Evolutionary conservation across 2,888 invertebrate species (phyloP).

Genomic region (Orchesella flavescens): DNA sequence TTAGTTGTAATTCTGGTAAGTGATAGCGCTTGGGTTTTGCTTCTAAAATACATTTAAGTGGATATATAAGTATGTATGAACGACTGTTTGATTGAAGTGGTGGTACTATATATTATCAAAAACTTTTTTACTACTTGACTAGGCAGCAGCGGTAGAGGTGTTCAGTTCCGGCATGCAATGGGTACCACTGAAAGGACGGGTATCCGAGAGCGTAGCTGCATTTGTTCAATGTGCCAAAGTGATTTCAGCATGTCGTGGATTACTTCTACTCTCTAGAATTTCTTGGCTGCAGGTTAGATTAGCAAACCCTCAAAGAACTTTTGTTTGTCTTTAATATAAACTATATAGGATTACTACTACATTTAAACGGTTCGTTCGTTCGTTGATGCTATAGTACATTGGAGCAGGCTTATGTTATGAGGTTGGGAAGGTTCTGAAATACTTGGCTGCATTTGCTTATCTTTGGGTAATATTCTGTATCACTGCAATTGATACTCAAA

Average conservation of each 20-base stretch:
- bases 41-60: no score
- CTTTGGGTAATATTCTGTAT: slow-evolving; percentile 45
- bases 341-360: no score
- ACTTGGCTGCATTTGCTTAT: slow-evolving; percentile 32
- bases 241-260: slow-evolving; percentile 44
- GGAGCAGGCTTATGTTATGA: slow-evolving; percentile 20
- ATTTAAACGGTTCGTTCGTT: no score
- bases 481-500: slow-evolving; percentile 29
- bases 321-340: not conserved
- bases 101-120: no score
- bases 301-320: not conserved
- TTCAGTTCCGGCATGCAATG: slow-evolving; percentile 56
- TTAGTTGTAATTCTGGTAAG: slow-evolving; percentile 46
- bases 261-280: slow-evolving; percentile 48
- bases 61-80: no score
- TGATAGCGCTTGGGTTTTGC: no score
- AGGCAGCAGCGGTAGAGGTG: slow-evolving; percentile 43
- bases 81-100: no score
- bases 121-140: not conserved
- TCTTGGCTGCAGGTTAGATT: slow-evolving; percentile 50
- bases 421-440: slow-evolving; percentile 7
- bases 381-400: slow-evolving; percentile 7
- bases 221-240: slow-evolving; percentile 53
- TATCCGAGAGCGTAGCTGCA: not conserved
- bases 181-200: slow-evolving; percentile 23